phyloP scores from a whole-genome alignment of 2,888 invertebrate species.

The Trichopria drosophilae region DNA sequence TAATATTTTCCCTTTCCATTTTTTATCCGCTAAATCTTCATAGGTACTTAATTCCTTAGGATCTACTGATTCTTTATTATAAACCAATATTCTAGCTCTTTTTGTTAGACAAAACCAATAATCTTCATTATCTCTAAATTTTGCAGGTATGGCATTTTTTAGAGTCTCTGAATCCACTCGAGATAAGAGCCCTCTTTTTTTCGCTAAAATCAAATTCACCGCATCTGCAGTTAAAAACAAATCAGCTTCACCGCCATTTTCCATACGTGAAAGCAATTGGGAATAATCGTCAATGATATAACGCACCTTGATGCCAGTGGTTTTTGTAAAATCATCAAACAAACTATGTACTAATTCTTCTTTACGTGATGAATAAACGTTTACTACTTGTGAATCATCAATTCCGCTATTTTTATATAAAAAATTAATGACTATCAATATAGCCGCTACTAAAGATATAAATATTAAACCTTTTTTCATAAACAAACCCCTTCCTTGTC shows the following conservation, averaged over 20 bases:
- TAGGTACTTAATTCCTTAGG: conserved; percentile 16
- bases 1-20: conserved; percentile 16
- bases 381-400: conserved; percentile 13
- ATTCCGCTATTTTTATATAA: conserved; percentile 14
- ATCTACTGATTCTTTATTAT: conserved; percentile 18
- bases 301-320: conserved; percentile 17
- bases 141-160: conserved; percentile 19
- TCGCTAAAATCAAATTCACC: conserved; percentile 18
- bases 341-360: conserved; percentile 18
- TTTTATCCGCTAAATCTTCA: conserved; percentile 17
- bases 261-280: conserved; percentile 15
- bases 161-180: conserved; percentile 18
- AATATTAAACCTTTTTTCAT: conserved; percentile 19
- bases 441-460: conserved; percentile 14
- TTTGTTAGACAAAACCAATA: conserved; percentile 19
- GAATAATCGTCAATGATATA: conserved; percentile 19
- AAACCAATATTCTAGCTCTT: conserved; percentile 19
- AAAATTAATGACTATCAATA: conserved; percentile 15
- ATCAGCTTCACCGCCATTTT: conserved; percentile 19
- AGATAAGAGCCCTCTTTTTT: conserved; percentile 19
- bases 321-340: conserved; percentile 18
- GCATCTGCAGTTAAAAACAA: conserved; percentile 18
- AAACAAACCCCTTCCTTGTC: conserved; percentile 15
- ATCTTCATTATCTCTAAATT: conserved; percentile 19
- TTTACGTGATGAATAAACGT: conserved; percentile 18